Base-by-base conservation (phyloP, 2,113 vertebrate genomes). In the Eptesicus fuscus region DNA sequence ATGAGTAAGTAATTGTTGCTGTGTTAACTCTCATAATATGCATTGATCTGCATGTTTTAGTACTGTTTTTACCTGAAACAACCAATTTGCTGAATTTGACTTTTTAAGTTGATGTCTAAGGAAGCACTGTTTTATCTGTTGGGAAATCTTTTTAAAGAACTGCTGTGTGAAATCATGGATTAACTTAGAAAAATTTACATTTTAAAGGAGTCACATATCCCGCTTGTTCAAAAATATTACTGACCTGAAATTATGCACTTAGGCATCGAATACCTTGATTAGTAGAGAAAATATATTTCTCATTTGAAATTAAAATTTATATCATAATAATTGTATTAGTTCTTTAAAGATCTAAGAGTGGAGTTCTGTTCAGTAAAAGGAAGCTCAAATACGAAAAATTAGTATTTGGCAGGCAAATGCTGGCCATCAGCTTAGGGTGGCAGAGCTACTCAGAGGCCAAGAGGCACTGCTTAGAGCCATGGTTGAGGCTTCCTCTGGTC, bases 1-100 rank as follows among this genome's bases (percentile, higher is more conserved):
- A 98, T 97, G 97, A 98, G 96, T 98, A 88, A 97, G 96, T 97
- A 95, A 96, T 97, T 93, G 59, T 98, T 97, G 98, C 95, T 96
- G 97, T 98, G 88, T 97, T 97, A 95, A 96, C 76, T 97, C 37
- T 93, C 47, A 73, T 56, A 76, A 53, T 90, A 49, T 2, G 40
- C 74, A 94, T 84, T 97, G 40, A 90, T 5, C n/a, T 53, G 18
- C 42, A 20, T 59, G 35, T 84, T n/a, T 40, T 53, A 6, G 14
- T 80, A 37, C 5, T 40, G 0, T 71, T 63, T 14, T 83, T 37
- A 80, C 49, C 77, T 82, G 47, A 47, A 71, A 88, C 18, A 71
- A 9, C 35, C 53, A 28, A 78, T 51, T 42, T 89, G 63, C 83
- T 61, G n/a, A 71, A 22, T 80, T 25, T 86, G 22, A 70, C 32